Evolutionary conservation across 2,113 vertebrate species (phyloP).

Genomic region (Motacilla tschutschensis): DNA sequence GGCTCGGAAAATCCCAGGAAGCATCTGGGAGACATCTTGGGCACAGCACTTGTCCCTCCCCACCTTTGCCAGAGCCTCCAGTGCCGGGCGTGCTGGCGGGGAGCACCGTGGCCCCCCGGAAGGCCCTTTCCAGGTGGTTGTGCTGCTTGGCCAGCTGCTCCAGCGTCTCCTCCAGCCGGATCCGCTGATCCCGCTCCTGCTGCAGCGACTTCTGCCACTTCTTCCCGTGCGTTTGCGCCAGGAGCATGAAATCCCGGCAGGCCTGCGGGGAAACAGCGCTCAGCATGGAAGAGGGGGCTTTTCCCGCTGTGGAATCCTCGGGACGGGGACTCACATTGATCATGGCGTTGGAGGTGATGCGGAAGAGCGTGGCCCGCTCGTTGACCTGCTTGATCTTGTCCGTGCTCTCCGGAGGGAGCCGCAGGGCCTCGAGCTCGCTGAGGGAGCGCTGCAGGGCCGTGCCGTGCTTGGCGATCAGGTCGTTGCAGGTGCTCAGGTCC

Average conservation of each 20-base stretch:
- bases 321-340: constrained; percentile 84
- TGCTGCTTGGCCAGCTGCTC: constrained; percentile 97
- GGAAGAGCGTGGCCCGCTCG: constrained; percentile 91
- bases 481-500: constrained; percentile 93
- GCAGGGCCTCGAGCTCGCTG: constrained; percentile 89
- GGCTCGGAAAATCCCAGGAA: fast-evolving
- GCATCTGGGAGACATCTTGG: neutral
- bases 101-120: constrained; percentile 89
- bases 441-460: constrained; percentile 94
- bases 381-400: constrained; percentile 96
- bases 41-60: neutral
- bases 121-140: constrained; percentile 94
- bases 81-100: constrained; percentile 70
- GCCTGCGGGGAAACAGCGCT: constrained; percentile 57
- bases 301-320: fast-evolving
- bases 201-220: constrained; percentile 95
- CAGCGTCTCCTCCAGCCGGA: constrained; percentile 92
- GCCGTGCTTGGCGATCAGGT: constrained; percentile 95
- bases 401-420: constrained; percentile 78
- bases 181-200: constrained; percentile 89
- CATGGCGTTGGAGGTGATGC: constrained; percentile 98
- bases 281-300: fast-evolving
- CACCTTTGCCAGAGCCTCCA: constrained; percentile 76
- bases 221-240: constrained; percentile 92
- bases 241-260: constrained; percentile 88